Conservation (phyloP, 1,140 invertebrate species). For the Acromyrmex heyeri region DNA sequence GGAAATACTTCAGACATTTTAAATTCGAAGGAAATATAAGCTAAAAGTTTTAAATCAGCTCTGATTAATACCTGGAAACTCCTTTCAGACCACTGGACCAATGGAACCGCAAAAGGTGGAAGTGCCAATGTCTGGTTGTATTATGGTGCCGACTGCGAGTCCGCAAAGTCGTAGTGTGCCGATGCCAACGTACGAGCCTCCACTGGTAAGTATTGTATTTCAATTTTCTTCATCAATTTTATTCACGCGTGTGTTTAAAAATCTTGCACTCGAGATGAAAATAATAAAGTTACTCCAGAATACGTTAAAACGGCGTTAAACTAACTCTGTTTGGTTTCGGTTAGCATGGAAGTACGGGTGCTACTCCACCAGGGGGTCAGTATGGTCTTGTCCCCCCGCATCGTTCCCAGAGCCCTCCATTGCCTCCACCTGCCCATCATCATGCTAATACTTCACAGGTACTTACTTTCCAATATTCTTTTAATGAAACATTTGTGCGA, state of each 20-base stretch:
- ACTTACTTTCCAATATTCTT: constrained; percentile 77
- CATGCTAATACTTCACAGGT: constrained; percentile 93
- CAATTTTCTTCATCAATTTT: constrained; percentile 25
- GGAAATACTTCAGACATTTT: not conserved
- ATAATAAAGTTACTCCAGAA: not conserved
- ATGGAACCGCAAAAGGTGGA: constrained; percentile 88
- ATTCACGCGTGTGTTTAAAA: not conserved
- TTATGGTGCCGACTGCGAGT: constrained; percentile 89
- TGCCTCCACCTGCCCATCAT: constrained; percentile 92
- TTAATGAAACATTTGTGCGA: not conserved
- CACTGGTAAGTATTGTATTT: constrained; percentile 87
- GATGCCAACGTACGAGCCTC: constrained; percentile 89
- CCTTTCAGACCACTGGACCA: constrained; percentile 78
- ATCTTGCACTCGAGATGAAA: constrained; percentile 13
- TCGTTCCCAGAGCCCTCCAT: constrained; percentile 88
- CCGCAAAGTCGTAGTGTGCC: constrained; percentile 87
- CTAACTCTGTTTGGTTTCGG: constrained; percentile 81
- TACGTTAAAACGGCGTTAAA: constrained; percentile 27
- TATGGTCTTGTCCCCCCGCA: constrained; percentile 84
- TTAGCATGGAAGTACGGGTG: constrained; percentile 84
- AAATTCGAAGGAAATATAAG: not conserved
- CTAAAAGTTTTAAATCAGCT: not conserved
- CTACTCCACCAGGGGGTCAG: constrained; percentile 83
- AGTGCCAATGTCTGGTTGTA: constrained; percentile 87
- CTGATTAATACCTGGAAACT: constrained; percentile 32